Percentiles rank a stretch among this genome's conserved stretches.
phyloP scores from a whole-genome alignment of 37 sponge, comb jelly and placozoan species.

The Theonella swinhoei region DNA sequence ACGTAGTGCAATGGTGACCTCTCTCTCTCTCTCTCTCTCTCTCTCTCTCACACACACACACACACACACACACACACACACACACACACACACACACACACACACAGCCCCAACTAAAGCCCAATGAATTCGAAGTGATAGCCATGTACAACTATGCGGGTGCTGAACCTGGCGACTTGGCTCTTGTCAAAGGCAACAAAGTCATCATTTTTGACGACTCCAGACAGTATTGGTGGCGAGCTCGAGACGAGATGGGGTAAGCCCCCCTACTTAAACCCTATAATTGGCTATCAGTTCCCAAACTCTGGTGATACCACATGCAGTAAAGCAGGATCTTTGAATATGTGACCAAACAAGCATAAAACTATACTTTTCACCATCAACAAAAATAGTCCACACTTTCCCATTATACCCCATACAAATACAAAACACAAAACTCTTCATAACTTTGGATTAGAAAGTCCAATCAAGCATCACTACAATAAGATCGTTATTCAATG shows the following conservation, averaged over 20 bases:
- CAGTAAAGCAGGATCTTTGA: neutral
- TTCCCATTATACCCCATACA: no score
- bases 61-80: constrained; percentile 17
- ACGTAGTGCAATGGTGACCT: no score
- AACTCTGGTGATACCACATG: no score
- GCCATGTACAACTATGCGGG: constrained; percentile 80
- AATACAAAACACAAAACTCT: no score
- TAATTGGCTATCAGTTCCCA: no score
- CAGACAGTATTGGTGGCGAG: constrained; percentile 84
- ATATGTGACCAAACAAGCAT: no score
- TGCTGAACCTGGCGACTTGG: constrained; percentile 68
- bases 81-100: neutral
- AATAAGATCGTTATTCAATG: no score
- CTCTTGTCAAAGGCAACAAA: constrained; percentile 72
- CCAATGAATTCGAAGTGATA: constrained; percentile 70
- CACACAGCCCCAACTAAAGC: constrained; percentile 6
- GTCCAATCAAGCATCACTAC: no score
- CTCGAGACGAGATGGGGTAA: constrained; percentile 58
- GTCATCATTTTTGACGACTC: constrained; percentile 64
- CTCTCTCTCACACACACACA: neutral
- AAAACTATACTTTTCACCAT: no score
- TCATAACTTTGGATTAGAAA: no score
- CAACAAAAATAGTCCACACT: no score
- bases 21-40: neutral
- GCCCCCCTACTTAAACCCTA: no score